Evolutionary conservation across 2,113 vertebrate genomes (phyloP).

Genomic region (Ailuropoda melanoleuca): DNA sequence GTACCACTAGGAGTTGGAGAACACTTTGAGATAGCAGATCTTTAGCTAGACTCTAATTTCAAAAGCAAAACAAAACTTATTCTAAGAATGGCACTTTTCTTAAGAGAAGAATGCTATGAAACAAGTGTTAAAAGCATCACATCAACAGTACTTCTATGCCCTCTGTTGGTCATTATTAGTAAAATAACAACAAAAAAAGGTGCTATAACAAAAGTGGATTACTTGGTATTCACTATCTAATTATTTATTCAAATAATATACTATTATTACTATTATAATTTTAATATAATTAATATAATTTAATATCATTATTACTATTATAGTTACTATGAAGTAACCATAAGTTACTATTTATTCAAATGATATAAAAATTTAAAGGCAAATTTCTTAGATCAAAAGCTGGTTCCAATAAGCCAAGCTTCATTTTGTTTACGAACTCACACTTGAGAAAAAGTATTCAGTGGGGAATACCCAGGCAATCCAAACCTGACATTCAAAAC

Average conservation of each 20-base stretch:
- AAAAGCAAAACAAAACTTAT: not conserved
- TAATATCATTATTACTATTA: not conserved
- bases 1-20: not conserved
- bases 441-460: not conserved
- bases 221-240: not conserved
- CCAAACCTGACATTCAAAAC: not conserved
- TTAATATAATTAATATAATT: not conserved
- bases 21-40: not conserved
- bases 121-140: not conserved
- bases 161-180: slow-evolving; percentile 61
- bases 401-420: not conserved
- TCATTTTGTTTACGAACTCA: not conserved
- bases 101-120: not conserved
- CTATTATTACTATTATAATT: not conserved
- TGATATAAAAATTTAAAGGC: not conserved
- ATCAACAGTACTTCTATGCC: not conserved
- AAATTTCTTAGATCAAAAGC: not conserved
- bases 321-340: not conserved
- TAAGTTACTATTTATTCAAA: not conserved
- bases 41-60: slow-evolving; percentile 12
- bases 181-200: not conserved
- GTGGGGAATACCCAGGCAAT: not conserved
- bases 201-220: not conserved
- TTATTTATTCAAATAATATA: not conserved
- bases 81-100: not conserved